Evolutionary conservation across 2,113 vertebrate genomes (phyloP), one percentile per base, ranked within the genome.

Genomic region (Rhabdornis inornatus): DNA sequence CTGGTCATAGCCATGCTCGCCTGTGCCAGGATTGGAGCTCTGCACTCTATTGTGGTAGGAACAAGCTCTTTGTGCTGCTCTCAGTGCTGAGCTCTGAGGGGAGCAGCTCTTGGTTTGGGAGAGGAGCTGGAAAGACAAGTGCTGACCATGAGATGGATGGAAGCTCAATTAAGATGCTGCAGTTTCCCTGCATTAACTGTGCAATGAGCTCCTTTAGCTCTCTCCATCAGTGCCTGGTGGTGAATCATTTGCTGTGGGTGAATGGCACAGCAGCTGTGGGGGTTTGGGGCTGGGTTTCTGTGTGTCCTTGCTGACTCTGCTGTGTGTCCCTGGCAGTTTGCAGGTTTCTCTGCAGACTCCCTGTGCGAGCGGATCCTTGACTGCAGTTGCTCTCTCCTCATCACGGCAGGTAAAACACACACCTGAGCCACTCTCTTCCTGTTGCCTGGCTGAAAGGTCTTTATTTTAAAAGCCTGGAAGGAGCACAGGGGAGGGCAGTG

Each of bases 1-100:
- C 98, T 99, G 69, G 99, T 99, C 64, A 95, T 99, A 8, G 99
- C 99, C 87, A 99, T 99, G 99, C 97, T 99, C 14, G 99, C 99
- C 11, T 99, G 99, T 44, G 98, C 97, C 70, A 99, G 99, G 72
- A 98, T 99, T 66, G 99, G 99, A 76, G 99, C 99, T 10, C 95
- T 99, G 68, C 99, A 99, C 97, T 99, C 99, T 64, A 98, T 99
- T 60, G 99, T 99, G 98, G 99, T 99, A 98, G 96, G 99, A 94
- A 47, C 75, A 64, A 60, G 30, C 28, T 30, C 65, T 70, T 52
- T n/a, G n/a, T 6, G 2, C 56, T 61, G 60, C 19, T 45, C n/a
- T 86, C 5, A 3, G 37, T 72, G 30, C 89, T 84, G 76, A 69
- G 66, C 44, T 68, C 7, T 47, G 11, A 22, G 44, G 35, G 21